Evolutionary conservation across 2,113 vertebrate species (phyloP), one percentile per base, ranked within the genome.

Genomic region (Macaca mulatta): DNA sequence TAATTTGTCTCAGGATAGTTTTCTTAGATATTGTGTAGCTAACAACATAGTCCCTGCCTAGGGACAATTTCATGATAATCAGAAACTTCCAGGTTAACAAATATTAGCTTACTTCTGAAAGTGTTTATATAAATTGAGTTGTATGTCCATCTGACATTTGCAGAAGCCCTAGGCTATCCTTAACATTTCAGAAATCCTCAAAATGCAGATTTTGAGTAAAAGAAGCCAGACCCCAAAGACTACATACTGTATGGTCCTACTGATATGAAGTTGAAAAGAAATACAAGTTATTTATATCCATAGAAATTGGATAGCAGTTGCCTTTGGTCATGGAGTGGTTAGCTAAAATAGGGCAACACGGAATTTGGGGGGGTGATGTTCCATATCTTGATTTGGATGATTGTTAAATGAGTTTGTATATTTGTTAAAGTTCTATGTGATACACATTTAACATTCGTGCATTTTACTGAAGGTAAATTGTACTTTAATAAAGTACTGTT

Each of bases 1-100:
- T 86, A 92, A 91, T 38, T 96, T 82, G 43, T 43, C 72, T 93
- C 64, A 86, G 57, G 64, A 67, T 70, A 48, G 35, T 94, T 89
- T 94, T 94, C 77, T 89, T 93, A 9, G 3, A 38, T 20, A 89
- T 30, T 52, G 3, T 59, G 8, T 30, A 87, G 48, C n/a, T 83
- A 61, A 94, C 16, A 81, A 91, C 35, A 50, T 1, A 30, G 43
- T 38, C 6, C 27, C 22, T 89, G 40, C 32, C 45, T 48, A 57
- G 23, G 89, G 18, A 78, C 23, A 85, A 85, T 11, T 32, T 91
- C 43, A 59, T 25, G 38, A 23, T 70, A 50, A 93, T 86, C 48
- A 86, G 64, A 75, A 78, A 85, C 7, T 40, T 72, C 93, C 40
- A 67, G 4, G 9, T 52, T 89, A 78, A 67, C 10, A 61, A 43